Conservation (phyloP, 2,888 invertebrate genomes). For the Papilio gigon region DNA sequence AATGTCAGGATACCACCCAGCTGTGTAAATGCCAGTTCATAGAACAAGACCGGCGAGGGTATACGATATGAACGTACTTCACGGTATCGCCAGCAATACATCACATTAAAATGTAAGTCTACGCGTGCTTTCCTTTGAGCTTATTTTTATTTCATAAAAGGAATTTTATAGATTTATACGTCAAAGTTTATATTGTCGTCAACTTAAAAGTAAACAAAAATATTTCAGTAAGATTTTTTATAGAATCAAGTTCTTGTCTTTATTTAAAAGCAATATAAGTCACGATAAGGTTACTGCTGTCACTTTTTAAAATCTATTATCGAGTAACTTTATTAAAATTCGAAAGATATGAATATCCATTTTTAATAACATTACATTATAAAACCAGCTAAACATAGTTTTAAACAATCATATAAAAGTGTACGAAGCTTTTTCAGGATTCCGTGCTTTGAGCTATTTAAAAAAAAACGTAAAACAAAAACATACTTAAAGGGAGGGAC, state of each 20-base stretch:
- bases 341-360: too few species aligned
- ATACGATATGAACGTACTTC: conserved; percentile 31
- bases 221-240: too few species aligned
- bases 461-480: conserved; percentile 29
- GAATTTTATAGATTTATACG: conserved; percentile 1
- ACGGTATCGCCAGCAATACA: conserved; percentile 30
- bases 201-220: not conserved
- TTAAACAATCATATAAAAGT: not conserved
- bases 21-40: conserved; percentile 66
- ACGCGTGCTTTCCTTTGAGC: not conserved
- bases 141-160: not conserved
- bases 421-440: not conserved
- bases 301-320: too few species aligned
- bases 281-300: too few species aligned
- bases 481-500: conserved; percentile 46
- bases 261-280: too few species aligned
- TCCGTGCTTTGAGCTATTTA: not conserved
- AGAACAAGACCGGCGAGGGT: conserved; percentile 43
- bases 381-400: too few species aligned
- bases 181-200: not conserved
- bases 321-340: too few species aligned
- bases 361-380: too few species aligned
- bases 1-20: conserved; percentile 68
- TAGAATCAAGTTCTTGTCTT: too few species aligned
- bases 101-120: conserved; percentile 29